These are phyloP conservation scores for Enteromius unitaeniatus DNA, from an alignment of 2,797 vertebrate genomes.

Conservation along the genomic window DNA sequence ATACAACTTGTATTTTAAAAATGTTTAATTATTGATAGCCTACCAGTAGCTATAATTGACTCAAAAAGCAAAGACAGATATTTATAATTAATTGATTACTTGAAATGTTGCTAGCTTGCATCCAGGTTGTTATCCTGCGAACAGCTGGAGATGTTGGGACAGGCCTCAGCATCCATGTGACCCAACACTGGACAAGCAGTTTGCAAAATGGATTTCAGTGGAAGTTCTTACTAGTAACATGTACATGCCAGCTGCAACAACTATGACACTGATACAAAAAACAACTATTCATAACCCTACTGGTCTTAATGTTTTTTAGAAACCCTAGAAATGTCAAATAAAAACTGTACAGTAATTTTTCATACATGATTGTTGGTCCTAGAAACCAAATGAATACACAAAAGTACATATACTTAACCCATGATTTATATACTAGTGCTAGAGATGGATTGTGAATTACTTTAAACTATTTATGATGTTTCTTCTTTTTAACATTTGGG, in stretches of 20 bases:
- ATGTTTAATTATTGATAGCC: background rate
- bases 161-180: background rate
- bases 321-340: too few relatives aligned
- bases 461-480: too few relatives aligned
- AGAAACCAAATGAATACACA: too few relatives aligned
- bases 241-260: background rate
- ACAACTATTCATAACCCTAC: too few relatives aligned
- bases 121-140: background rate
- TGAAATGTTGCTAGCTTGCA: background rate
- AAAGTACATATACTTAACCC: too few relatives aligned
- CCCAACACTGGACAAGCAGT: background rate
- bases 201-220: background rate
- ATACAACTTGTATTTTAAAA: background rate
- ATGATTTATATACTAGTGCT: too few relatives aligned
- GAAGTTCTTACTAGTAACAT: background rate
- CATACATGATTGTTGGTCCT: too few relatives aligned
- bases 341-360: too few relatives aligned
- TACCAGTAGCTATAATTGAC: background rate
- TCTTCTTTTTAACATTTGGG: too few relatives aligned
- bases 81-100: background rate
- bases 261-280: background rate
- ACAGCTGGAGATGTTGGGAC: background rate
- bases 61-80: background rate
- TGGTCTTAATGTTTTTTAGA: too few relatives aligned
- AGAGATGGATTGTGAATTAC: too few relatives aligned